Evolutionary conservation across 2,113 vertebrate species (phyloP).

Genomic region (Psephotus haematonotus): DNA sequence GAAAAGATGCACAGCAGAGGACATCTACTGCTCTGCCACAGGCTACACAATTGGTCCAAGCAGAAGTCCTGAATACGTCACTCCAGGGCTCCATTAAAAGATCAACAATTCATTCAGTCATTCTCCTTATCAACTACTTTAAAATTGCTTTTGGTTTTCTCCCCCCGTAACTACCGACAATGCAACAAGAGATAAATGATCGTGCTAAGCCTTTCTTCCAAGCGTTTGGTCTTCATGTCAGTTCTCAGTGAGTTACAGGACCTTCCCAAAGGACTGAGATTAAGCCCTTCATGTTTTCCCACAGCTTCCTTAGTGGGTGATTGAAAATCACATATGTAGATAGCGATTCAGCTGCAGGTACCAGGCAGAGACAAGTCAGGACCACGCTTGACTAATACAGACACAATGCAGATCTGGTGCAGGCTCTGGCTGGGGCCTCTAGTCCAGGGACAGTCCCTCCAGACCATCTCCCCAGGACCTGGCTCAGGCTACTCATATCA

Average conservation of each 20-base stretch:
- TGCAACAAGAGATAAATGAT: background rate
- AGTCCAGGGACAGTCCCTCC: background rate
- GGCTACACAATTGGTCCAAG: background rate
- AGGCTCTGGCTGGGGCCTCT: background rate
- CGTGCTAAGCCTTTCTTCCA: background rate
- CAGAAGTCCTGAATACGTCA: background rate
- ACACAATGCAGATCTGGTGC: background rate
- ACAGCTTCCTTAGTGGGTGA: background rate
- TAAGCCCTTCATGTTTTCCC: background rate
- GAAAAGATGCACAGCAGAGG: background rate
- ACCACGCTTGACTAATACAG: accelerated
- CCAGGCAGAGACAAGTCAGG: background rate
- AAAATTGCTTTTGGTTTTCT: background rate
- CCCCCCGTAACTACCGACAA: background rate
- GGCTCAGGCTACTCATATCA: background rate
- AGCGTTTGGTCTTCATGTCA: background rate
- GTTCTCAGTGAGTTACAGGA: background rate
- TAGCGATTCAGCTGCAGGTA: background rate
- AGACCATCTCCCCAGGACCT: background rate
- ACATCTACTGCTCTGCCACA: background rate
- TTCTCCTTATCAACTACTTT: background rate
- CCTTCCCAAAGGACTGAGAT: background rate
- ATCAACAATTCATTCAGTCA: background rate
- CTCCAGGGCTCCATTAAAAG: background rate
- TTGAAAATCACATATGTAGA: background rate